phyloP scores from a whole-genome alignment of 2,888 invertebrate genomes.

The Melitaea athalia region DNA sequence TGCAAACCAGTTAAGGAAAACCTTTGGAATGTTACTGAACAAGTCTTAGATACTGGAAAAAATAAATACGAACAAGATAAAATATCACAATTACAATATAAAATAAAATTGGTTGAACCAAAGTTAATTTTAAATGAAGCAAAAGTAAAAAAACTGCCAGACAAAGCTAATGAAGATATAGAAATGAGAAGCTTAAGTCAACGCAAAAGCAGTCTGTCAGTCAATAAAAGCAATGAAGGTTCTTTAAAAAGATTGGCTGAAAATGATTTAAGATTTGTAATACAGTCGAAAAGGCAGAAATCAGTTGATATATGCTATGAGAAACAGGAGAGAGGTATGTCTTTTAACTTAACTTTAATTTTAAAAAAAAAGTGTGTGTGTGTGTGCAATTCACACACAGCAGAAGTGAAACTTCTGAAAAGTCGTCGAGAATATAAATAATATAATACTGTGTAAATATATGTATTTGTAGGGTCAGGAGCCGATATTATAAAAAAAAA shows the following conservation, averaged over 20 bases:
- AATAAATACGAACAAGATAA: neutral
- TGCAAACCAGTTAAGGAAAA: neutral
- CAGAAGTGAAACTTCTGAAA: too few relatives aligned
- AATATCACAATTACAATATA: neutral
- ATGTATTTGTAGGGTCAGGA: too few relatives aligned
- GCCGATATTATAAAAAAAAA: too few relatives aligned
- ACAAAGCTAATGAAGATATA: neutral
- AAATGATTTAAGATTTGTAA: constrained; percentile 52
- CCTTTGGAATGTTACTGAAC: constrained; percentile 13
- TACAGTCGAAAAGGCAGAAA: constrained; percentile 51
- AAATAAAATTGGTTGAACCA: neutral
- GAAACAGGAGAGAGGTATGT: constrained; percentile 19
- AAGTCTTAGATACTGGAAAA: neutral
- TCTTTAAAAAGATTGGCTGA: constrained; percentile 35
- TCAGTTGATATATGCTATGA: constrained; percentile 6
- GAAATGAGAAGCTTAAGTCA: neutral
- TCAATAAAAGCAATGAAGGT: neutral
- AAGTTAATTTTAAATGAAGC: constrained; percentile 20
- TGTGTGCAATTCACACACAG: too few relatives aligned
- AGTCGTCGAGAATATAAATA: too few relatives aligned
- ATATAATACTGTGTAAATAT: too few relatives aligned
- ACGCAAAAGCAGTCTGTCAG: too few relatives aligned
- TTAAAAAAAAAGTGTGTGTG: neutral
- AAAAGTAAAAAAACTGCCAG: neutral
- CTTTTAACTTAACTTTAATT: constrained; percentile 4